These are phyloP conservation scores for Thymallus thymallus DNA, from an alignment of 2,113 vertebrate genomes.

Conservation along the genomic window DNA sequence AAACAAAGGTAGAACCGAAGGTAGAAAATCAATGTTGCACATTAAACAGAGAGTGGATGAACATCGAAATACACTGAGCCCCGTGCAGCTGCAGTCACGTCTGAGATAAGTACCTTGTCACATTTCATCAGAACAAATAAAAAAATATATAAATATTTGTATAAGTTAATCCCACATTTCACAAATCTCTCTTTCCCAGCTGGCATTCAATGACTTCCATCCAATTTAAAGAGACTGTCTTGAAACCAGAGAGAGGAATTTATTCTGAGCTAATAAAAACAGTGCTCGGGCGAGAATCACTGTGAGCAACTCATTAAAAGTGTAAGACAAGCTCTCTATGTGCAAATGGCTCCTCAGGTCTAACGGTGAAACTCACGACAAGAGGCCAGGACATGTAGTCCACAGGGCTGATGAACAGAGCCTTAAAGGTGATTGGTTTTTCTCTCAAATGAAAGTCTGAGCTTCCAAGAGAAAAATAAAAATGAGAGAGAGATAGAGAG, in stretches of 20 bases:
- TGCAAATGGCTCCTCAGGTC: slow-evolving; percentile 58
- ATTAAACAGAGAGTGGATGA: background rate
- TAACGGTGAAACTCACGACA: slow-evolving; percentile 58
- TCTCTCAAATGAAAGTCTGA: slow-evolving; percentile 59
- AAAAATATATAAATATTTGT: slow-evolving; percentile 51
- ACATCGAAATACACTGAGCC: background rate
- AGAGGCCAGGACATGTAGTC: slow-evolving; percentile 58
- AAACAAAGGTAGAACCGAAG: no score
- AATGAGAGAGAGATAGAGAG: no score
- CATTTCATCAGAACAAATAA: slow-evolving; percentile 40
- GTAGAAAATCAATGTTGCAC: background rate
- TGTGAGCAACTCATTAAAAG: slow-evolving; percentile 69
- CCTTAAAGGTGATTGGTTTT: slow-evolving; percentile 65
- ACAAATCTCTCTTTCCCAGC: slow-evolving; percentile 51
- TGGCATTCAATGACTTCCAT: slow-evolving; percentile 55
- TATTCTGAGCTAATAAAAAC: slow-evolving; percentile 57
- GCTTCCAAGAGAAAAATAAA: slow-evolving; percentile 57
- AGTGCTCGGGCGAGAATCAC: slow-evolving; percentile 58
- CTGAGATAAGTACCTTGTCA: slow-evolving; percentile 37
- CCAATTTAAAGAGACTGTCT: slow-evolving; percentile 62
- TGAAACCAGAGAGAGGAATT: slow-evolving; percentile 55
- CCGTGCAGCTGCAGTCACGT: slow-evolving; percentile 34
- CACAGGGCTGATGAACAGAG: slow-evolving; percentile 63
- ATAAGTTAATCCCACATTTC: slow-evolving; percentile 49
- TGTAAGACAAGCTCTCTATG: slow-evolving; percentile 52